Conservation (phyloP, 2,797 vertebrate genomes). For the Falco columbarius region DNA sequence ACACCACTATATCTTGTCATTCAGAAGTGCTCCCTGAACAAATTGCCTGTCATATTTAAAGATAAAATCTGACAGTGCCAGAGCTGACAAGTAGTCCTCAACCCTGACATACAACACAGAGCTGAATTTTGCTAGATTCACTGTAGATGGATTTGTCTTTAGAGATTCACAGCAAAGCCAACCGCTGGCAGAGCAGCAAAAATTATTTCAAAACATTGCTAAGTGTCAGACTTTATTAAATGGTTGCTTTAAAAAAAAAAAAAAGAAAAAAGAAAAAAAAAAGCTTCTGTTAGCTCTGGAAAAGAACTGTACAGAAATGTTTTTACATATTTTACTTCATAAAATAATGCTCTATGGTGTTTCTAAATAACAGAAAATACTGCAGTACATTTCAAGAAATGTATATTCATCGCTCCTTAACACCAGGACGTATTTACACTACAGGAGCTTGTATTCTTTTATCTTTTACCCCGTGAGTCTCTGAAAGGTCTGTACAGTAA, state of each 20-base stretch:
- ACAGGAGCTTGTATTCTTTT: background rate
- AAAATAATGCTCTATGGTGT: conserved; percentile 6
- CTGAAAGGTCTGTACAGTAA: background rate
- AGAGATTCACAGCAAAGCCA: conserved; percentile 52
- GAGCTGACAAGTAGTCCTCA: conserved; percentile 62
- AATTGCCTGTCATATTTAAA: conserved; percentile 70
- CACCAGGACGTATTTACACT: conserved; percentile 15
- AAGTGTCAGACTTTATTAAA: conserved; percentile 58
- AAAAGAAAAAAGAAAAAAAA: accelerated
- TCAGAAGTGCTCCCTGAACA: conserved; percentile 67
- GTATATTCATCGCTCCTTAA: conserved; percentile 15
- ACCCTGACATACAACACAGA: conserved; percentile 45
- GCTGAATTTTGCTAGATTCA: conserved; percentile 53
- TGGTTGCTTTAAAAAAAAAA: background rate
- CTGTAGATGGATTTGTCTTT: conserved; percentile 62
- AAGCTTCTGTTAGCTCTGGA: background rate
- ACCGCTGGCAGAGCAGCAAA: conserved; percentile 45
- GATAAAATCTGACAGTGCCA: conserved; percentile 67
- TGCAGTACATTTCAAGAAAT: background rate
- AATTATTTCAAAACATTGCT: conserved; percentile 58
- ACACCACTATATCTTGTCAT: conserved; percentile 74
- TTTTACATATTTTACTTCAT: conserved; percentile 14
- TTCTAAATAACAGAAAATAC: conserved; percentile 45
- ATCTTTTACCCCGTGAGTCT: background rate
- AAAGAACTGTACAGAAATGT: background rate